Base-by-base conservation (phyloP, 2,797 vertebrate species). In the Allobates femoralis region DNA sequence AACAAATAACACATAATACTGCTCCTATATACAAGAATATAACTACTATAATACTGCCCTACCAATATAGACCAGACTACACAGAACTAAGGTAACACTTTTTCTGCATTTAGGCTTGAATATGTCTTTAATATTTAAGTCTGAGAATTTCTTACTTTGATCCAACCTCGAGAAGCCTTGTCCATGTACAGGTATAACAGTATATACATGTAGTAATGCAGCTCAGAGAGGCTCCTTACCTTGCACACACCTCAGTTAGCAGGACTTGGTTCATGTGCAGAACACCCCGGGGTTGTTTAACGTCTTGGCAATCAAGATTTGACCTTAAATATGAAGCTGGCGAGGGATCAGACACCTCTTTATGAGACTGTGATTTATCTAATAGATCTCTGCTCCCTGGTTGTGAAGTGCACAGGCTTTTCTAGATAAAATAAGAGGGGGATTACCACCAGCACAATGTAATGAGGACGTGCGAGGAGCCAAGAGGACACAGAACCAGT, bases 241-340 rank as follows among this genome's bases (percentile, higher is more conserved):
- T 26, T 50, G 21, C 18, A 12, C 50, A 51, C 15, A 53, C 37
- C 46, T 55, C 26, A 55, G 30, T 10, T 19, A 64, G 46, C 12
- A 67, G 21, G 56, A 67, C 16, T 34, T 37, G n/a, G 37, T 79
- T 79, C n/a, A 34, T 56, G 60, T 71, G 30, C 76, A 85, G 30
- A 85, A 79, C 21, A n/a, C 64, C 84, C 37, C 23, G 16, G 32
- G 84, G 76, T 64, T 71, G 32, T 71, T 79, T 26, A 8, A 53
- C n/a, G 77, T 30, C 11, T 51, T 80, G 78, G 67, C 79, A 81
- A 50, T 73, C 37, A 30, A 21, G 55, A 58, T 66, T n/a, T 86
- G 85, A 86, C 85, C 79, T 86, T 58, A 86, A 82, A 83, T 56
- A 86, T 56, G 41, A 77, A 76, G 32, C 79, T 81, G 79, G 85